phyloP scores from a whole-genome alignment of 2,113 vertebrate species.

The Mobula hypostoma region DNA sequence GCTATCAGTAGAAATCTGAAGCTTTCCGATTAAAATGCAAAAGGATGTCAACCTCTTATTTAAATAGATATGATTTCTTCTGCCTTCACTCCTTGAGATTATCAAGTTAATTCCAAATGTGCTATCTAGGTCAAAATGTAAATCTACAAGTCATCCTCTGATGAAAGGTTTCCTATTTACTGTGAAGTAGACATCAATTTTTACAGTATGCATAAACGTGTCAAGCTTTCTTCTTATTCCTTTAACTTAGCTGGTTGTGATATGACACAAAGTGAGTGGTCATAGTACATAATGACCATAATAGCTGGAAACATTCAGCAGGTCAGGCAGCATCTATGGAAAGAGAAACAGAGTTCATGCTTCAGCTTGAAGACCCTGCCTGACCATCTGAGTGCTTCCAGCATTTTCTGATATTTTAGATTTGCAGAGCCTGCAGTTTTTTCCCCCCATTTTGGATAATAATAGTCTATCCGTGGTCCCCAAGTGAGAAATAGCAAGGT shows the following conservation, averaged over 20 bases:
- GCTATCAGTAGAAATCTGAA: constrained; percentile 21
- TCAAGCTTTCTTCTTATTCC: neutral
- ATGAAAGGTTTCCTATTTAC: constrained; percentile 8
- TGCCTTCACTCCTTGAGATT: constrained; percentile 17
- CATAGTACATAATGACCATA: neutral
- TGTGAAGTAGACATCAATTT: neutral
- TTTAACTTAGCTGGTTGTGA: neutral
- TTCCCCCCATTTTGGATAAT: no score
- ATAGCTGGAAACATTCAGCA: no score
- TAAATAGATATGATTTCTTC: constrained; percentile 8
- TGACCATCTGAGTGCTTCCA: no score
- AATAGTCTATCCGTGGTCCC: neutral
- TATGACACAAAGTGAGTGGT: neutral
- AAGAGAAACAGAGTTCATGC: no score
- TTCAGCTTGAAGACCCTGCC: no score
- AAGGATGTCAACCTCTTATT: neutral
- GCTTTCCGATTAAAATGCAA: neutral
- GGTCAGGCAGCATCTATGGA: no score
- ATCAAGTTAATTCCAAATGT: constrained; percentile 25
- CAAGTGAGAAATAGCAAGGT: neutral
- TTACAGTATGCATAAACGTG: neutral
- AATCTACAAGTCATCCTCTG: constrained; percentile 2
- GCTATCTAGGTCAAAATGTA: constrained; percentile 1
- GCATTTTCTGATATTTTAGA: no score
- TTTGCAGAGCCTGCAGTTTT: no score